These are phyloP conservation scores for Odontocerum albicorne DNA, from an alignment of 2,888 invertebrate species.

Conservation along the genomic window DNA sequence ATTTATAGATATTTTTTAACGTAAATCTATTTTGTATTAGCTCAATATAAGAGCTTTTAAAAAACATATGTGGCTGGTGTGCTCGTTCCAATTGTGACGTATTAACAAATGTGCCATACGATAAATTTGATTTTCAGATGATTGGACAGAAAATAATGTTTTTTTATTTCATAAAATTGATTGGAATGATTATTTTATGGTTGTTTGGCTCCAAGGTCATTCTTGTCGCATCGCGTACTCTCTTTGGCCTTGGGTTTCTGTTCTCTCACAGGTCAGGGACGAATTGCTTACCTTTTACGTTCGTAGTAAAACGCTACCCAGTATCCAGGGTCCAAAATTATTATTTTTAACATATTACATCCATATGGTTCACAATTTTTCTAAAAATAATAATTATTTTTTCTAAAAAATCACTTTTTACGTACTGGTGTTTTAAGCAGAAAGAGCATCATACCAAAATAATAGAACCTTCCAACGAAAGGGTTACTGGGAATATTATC, in stretches of 20 bases:
- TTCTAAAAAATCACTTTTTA: too few relatives aligned
- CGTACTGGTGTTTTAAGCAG: too few relatives aligned
- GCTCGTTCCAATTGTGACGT: too few relatives aligned
- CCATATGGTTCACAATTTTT: not conserved
- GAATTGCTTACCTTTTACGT: constrained; percentile 20
- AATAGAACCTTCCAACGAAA: too few relatives aligned
- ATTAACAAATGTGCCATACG: too few relatives aligned
- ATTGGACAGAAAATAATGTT: not conserved
- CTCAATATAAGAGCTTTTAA: too few relatives aligned
- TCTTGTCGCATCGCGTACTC: constrained; percentile 30
- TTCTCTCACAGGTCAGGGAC: constrained; percentile 24
- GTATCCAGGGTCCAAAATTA: not conserved
- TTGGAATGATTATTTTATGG: not conserved
- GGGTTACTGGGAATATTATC: too few relatives aligned
- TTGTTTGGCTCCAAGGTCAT: constrained; percentile 25
- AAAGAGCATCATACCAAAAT: too few relatives aligned
- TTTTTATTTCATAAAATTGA: not conserved
- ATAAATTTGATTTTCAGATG: not conserved
- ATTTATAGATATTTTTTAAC: too few relatives aligned
- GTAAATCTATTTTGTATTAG: too few relatives aligned
- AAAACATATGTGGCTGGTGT: too few relatives aligned
- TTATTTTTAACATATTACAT: not conserved
- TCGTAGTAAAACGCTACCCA: constrained; percentile 20
- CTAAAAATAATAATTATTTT: too few relatives aligned
- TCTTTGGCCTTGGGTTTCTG: constrained; percentile 19